Evolutionary conservation across 2,113 vertebrate species (phyloP), one percentile per base, ranked within the genome.

Genomic region (Synchiropus splendidus): DNA sequence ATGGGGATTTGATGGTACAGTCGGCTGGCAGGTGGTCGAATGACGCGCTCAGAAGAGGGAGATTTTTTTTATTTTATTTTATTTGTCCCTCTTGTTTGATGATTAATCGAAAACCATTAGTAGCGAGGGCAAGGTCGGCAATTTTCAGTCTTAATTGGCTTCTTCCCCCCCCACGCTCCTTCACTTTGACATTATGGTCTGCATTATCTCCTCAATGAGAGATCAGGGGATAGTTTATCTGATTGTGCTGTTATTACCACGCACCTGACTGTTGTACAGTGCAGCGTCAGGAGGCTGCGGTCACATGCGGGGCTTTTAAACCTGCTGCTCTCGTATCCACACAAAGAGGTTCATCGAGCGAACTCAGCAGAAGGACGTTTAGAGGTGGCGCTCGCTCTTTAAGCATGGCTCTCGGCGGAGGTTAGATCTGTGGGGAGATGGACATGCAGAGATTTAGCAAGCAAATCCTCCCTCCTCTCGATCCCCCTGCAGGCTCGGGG

Each of bases 21-120:
- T n/a, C n/a, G n/a, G n/a, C n/a, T n/a, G n/a, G n/a, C n/a, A n/a
- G n/a, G n/a, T n/a, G n/a, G n/a, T n/a, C n/a, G n/a, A n/a, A n/a
- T n/a, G n/a, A n/a, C n/a, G n/a, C n/a, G n/a, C n/a, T n/a, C n/a
- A n/a, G n/a, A n/a, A n/a, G n/a, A n/a, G n/a, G n/a, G n/a, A n/a
- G n/a, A n/a, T n/a, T n/a, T n/a, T n/a, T n/a, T n/a, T n/a, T n/a
- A n/a, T n/a, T n/a, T n/a, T n/a, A 27, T 44, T 56, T 58, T 44
- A 42, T 47, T 37, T 56, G 53, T 55, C 48, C 17, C 13, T 54
- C 33, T 63, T 64, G 44, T 73, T 74, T 71, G 63, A 77, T 78
- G 74, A 84, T 81, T 77, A 81, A 82, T 82, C 61, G 60, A 82
- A 82, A 65, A 31, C 65, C 64, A 81, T 85, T 80, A 82, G 72